Evolutionary conservation across 2,113 vertebrate species (phyloP), one percentile per base, ranked within the genome.

Genomic region (Lathamus discolor): DNA sequence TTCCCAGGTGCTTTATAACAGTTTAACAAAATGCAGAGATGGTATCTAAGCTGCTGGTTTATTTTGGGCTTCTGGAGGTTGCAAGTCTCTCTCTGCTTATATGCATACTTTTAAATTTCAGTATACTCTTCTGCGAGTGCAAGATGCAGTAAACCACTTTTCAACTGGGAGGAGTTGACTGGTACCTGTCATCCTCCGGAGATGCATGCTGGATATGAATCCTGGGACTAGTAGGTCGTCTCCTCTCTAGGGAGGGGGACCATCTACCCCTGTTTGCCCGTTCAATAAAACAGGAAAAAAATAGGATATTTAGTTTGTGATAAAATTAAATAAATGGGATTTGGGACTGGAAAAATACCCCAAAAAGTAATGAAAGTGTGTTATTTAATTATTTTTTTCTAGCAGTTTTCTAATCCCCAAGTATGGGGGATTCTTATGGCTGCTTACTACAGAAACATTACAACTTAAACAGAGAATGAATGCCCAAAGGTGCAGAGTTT

Each of bases 121-220:
- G 46, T 67, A 73, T 74, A 80, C 73, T 95, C 83, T 72, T 90
- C 72, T 77, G 44, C 80, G 93, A 96, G 90, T 94, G 92, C 93
- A 96, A 85, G 93, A 96, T 95, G 92, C 91, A 95, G 61, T 76
- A 91, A 94, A 85, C 46, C 96, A 95, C 85, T 97, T 92, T 88
- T 96, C 88, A 93, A 61, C 92, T 96, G 98, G 98, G 98, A 98
- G 97, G 94, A 97, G 77, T 14, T 98, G 98, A 98, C 98, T 98
- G 98, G 98, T 99, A 99, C 99, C 99, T 99, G 99, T 99, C 99
- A 97, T 99, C 99, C 98, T 99, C 99, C 90, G 99, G 99, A 98
- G 99, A 99, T 80, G 99, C 99, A 98, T 99, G 99, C 98, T 99
- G 99, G 98, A 99, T 99, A 98, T 99, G 98, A 98, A 99, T 99